A percentile compares a stretch with the other conserved stretches of the same genome.
phyloP scores from a whole-genome alignment of 2,888 invertebrate species.

The Rhagonycha lutea region DNA sequence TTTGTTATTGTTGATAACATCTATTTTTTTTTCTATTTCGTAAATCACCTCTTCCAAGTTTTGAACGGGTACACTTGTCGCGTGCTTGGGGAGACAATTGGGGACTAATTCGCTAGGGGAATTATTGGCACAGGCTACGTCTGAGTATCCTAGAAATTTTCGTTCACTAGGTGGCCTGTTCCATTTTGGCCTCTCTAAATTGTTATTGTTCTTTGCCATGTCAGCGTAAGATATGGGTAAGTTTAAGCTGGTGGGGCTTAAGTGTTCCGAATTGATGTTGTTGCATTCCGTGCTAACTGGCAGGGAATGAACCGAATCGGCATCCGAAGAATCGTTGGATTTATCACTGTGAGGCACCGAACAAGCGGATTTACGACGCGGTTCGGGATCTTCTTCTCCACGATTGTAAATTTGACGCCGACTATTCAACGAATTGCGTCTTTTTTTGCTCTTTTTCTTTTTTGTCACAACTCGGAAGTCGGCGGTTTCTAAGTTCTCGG shows the following conservation, averaged over 20 bases:
- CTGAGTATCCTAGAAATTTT: neutral
- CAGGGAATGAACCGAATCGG: conserved; percentile 84
- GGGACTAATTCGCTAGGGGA: neutral
- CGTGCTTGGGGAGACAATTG: neutral
- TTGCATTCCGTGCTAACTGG: conserved; percentile 60
- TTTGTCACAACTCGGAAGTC: conserved; percentile 86
- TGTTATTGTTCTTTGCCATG: conserved; percentile 65
- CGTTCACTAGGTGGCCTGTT: conserved; percentile 41
- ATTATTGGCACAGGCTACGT: neutral
- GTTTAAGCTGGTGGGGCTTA: conserved; percentile 20
- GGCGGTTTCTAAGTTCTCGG: conserved; percentile 60
- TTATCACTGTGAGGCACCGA: conserved; percentile 83
- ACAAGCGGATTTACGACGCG: conserved; percentile 70
- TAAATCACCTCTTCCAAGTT: neutral
- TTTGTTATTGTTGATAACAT: neutral
- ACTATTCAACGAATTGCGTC: conserved; percentile 59
- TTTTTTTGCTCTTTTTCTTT: conserved; percentile 78
- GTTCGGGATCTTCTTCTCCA: conserved; percentile 34
- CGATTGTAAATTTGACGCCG: conserved; percentile 33
- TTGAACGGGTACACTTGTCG: neutral
- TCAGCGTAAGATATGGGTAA: conserved; percentile 74
- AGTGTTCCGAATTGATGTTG: conserved; percentile 24
- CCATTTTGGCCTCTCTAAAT: conserved; percentile 42
- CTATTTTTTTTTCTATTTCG: neutral
- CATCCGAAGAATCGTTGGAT: conserved; percentile 79